Base-by-base conservation (phyloP, 1,140 invertebrate genomes). In the Bombyx mandarina region DNA sequence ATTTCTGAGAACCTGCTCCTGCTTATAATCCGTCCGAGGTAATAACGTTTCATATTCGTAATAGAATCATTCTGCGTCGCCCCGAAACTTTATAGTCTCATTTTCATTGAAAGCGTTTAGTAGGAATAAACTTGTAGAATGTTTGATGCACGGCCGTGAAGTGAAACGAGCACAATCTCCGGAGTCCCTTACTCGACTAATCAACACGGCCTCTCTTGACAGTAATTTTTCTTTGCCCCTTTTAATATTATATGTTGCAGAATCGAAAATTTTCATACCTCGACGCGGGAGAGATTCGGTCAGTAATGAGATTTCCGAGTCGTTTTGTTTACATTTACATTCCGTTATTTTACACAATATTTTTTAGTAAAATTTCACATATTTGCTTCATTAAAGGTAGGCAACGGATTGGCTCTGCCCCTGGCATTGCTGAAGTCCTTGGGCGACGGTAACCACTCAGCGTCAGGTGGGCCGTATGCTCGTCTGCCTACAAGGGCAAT, bases 1-100 rank as follows among this genome's bases (percentile, higher is more conserved):
- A 87, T 87, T 87, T 85, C 79, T 81, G 72, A 84, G 79, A 84
- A 87, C 84, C 84, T 85, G 82, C 83, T 87, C 65, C 79, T 82
- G 76, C 80, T 87, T 87, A 87, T 87, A 87, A 87, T 87, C 84
- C 82, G 78, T 87, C 82, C 78, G 73, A 82, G 77, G 81, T 87
- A 87, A 87, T 87, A 87, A 84, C 82, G 82, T 87, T 87, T 87
- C 84, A 85, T 85, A 85, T 87, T 87, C 84, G 77, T 85, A 87
- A 85, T 84, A 87, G 82, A 87, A 85, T 82, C 82, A 87, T 83
- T 87, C 71, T 75, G 73, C 80, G 81, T 85, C 84, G 74, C 79
- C 67, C 73, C 74, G 82, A 80, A 82, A 87, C 71, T 85, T 87
- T 87, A 87, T 85, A 80, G 80, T 84, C 81, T 84, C 82, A 81